Conservation (phyloP, 2,113 vertebrate species). For the Corythoichthys haematopterus region DNA sequence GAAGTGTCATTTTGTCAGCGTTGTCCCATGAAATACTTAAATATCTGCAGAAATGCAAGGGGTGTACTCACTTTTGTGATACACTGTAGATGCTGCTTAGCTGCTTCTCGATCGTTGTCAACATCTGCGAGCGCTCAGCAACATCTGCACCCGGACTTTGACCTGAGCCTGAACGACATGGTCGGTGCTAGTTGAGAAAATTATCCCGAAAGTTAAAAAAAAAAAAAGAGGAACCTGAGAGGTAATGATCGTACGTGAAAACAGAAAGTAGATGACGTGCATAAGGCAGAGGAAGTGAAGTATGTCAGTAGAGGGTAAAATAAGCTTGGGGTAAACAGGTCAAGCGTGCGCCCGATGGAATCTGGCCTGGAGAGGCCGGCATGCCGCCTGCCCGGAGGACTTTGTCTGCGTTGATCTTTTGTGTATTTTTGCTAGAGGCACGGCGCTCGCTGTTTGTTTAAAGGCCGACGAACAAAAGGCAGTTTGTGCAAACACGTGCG, state of each 20-base stretch:
- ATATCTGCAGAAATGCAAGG: too few relatives aligned
- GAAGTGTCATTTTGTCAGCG: too few relatives aligned
- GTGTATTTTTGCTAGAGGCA: constrained; percentile 37
- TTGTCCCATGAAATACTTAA: too few relatives aligned
- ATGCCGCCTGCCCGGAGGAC: constrained; percentile 1
- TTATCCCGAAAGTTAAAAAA: constrained; percentile 18
- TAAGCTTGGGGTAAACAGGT: constrained; percentile 56
- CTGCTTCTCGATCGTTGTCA: constrained; percentile 2
- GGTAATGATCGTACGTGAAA: constrained; percentile 25
- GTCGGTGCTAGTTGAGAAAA: constrained; percentile 22
- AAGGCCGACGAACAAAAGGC: constrained; percentile 32
- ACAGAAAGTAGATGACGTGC: constrained; percentile 31
- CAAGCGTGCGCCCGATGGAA: constrained; percentile 54
- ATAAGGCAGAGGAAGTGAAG: constrained; percentile 44
- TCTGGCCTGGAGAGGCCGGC: constrained; percentile 39
- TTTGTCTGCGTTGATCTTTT: constrained; percentile 5
- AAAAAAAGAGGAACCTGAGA: not conserved
- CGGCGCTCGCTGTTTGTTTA: constrained; percentile 38
- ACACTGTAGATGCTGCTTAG: not conserved
- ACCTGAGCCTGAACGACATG: constrained; percentile 3
- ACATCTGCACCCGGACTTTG: constrained; percentile 26
- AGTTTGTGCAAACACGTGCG: constrained; percentile 31
- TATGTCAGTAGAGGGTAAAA: constrained; percentile 64
- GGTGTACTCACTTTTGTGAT: too few relatives aligned
- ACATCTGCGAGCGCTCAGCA: constrained; percentile 17